These are phyloP conservation scores for Bungarus multicinctus DNA, from an alignment of 2,113 vertebrate genomes.

Conservation along the genomic window DNA sequence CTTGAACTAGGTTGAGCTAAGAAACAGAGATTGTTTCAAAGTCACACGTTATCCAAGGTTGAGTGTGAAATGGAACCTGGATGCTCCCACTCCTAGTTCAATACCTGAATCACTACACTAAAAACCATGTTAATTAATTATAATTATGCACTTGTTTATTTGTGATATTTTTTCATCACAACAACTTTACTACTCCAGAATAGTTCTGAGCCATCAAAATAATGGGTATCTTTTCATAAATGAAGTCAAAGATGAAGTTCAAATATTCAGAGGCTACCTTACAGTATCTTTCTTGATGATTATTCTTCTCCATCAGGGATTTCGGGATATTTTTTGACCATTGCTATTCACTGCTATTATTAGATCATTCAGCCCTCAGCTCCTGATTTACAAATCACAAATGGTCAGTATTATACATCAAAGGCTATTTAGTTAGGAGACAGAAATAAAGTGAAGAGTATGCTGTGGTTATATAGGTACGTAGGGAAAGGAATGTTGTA, in stretches of 20 bases:
- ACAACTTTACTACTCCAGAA: not conserved
- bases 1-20: not conserved
- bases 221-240: not conserved
- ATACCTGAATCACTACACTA: not conserved
- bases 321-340: constrained; percentile 43
- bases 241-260: constrained; percentile 11
- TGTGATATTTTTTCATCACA: not conserved
- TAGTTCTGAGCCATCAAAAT: not conserved
- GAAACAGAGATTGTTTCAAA: constrained; percentile 10
- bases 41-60: not conserved
- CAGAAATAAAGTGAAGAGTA: constrained; percentile 39
- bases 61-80: not conserved
- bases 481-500: not conserved
- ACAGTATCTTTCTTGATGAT: not conserved
- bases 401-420: constrained; percentile 51
- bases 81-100: not conserved
- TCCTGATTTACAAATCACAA: constrained; percentile 48
- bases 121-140: not conserved
- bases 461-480: not conserved
- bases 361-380: constrained; percentile 49
- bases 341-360: constrained; percentile 53
- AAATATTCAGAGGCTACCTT: constrained; percentile 45
- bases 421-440: constrained; percentile 55
- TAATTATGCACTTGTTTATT: not conserved
- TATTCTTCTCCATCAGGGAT: constrained; percentile 7